These are phyloP conservation scores for Hucho hucho DNA, from an alignment of 2,113 vertebrate genomes.

Conservation along the genomic window DNA sequence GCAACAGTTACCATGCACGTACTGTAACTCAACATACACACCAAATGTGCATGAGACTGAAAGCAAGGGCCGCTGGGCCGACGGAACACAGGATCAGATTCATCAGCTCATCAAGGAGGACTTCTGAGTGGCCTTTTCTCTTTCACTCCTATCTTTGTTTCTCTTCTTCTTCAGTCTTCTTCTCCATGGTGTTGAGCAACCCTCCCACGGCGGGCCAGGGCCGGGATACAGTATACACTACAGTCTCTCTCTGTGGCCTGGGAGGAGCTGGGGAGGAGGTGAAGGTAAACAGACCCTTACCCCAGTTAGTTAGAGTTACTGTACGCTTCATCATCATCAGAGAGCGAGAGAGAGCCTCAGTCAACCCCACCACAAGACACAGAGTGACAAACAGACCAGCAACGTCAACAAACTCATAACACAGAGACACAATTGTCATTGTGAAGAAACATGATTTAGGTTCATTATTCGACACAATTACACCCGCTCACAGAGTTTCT, in stretches of 20 bases:
- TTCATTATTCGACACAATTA: no score
- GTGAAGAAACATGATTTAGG: conserved; percentile 22
- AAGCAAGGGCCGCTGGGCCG: no score
- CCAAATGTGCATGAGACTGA: no score
- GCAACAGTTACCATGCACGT: background rate
- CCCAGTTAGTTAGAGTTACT: background rate
- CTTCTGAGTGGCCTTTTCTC: conserved; percentile 42
- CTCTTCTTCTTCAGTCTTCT: background rate
- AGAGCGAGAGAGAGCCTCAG: conserved; percentile 6
- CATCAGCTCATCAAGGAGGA: conserved; percentile 11
- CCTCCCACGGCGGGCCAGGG: conserved; percentile 44
- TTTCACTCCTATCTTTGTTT: conserved; percentile 23
- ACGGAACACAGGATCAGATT: conserved; percentile 8
- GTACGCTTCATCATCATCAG: conserved; percentile 49
- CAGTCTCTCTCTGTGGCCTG: conserved; percentile 12
- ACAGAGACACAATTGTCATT: conserved; percentile 1
- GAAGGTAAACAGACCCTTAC: conserved; percentile 52
- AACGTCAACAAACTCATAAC: conserved; percentile 48
- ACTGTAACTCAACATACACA: no score
- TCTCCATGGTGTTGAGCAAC: conserved; percentile 38
- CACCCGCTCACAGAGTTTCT: no score
- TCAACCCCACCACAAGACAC: conserved; percentile 29
- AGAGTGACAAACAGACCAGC: conserved; percentile 43
- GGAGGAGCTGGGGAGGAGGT: conserved; percentile 46
- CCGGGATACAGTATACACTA: background rate